Percentiles rank a stretch among this genome's conserved stretches.
These are phyloP conservation scores for Theretra japonica DNA, from an alignment of 2,888 invertebrate genomes.

Conservation along the genomic window DNA sequence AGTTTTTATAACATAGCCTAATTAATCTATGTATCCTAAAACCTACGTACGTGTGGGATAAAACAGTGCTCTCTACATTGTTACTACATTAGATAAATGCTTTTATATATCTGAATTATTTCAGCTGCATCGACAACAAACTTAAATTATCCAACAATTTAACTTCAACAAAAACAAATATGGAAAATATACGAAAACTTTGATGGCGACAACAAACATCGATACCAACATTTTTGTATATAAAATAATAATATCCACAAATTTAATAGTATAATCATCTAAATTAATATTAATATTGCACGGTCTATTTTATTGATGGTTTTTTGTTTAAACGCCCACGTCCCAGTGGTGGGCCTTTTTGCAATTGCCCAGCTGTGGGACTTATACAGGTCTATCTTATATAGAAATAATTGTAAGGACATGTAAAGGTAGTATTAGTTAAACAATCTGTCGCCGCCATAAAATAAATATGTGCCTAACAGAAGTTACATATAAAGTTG, in stretches of 20 bases:
- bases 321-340: no score
- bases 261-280: not conserved
- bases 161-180: conserved; percentile 20
- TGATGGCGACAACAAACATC: not conserved
- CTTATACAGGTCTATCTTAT: no score
- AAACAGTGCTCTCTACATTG: conserved; percentile 65
- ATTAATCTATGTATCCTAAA: conserved; percentile 42
- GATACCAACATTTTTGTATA: not conserved
- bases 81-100: conserved; percentile 62
- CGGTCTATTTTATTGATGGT: no score
- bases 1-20: conserved; percentile 41
- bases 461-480: not conserved
- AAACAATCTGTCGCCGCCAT: not conserved
- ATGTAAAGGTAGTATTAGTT: no score
- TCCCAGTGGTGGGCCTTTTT: no score
- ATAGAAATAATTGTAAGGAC: no score
- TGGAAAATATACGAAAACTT: not conserved
- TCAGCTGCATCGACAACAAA: conserved; percentile 41
- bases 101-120: conserved; percentile 45
- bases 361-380: no score
- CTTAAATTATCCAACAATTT: conserved; percentile 41
- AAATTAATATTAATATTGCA: no score
- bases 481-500: not conserved
- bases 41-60: conserved; percentile 62
- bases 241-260: not conserved